These are phyloP conservation scores for Lethrus apterus DNA, from an alignment of 1,140 invertebrate genomes.

Conservation along the genomic window DNA sequence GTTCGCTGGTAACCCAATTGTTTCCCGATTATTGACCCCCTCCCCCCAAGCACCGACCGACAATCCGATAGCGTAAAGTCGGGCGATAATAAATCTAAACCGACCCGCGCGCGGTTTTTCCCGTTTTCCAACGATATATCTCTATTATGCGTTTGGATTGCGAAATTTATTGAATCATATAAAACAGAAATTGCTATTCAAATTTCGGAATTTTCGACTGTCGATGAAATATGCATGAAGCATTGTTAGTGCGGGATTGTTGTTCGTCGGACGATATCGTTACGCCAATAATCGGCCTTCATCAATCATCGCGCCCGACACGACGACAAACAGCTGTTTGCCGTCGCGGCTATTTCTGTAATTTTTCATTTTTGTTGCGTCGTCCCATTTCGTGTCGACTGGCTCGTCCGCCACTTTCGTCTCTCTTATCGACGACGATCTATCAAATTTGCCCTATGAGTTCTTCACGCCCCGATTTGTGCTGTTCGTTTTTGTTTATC, in stretches of 20 bases:
- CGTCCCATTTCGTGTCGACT: no score
- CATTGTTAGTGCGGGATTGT: constrained; percentile 15
- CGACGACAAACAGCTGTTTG: constrained; percentile 14
- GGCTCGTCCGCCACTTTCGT: no score
- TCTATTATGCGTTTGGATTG: constrained; percentile 18
- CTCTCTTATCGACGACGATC: no score
- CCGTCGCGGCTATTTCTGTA: not conserved
- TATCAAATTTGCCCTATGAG: no score
- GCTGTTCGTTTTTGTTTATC: no score
- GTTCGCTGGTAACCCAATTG: no score
- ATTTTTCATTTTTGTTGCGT: constrained; percentile 18
- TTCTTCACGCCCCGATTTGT: no score
- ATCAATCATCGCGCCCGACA: constrained; percentile 7
- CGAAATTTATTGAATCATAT: constrained; percentile 19
- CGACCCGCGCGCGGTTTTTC: no score
- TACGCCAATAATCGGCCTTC: constrained; percentile 12
- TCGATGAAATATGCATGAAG: constrained; percentile 14
- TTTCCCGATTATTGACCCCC: no score
- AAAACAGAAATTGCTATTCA: constrained; percentile 18
- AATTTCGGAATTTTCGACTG: constrained; percentile 15
- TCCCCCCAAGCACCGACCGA: no score
- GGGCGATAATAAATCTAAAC: no score
- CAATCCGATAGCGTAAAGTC: no score
- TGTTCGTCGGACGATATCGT: not conserved
- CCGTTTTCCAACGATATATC: constrained; percentile 15